Conservation (phyloP, 2,888 invertebrate genomes). For the Volucella inanis region DNA sequence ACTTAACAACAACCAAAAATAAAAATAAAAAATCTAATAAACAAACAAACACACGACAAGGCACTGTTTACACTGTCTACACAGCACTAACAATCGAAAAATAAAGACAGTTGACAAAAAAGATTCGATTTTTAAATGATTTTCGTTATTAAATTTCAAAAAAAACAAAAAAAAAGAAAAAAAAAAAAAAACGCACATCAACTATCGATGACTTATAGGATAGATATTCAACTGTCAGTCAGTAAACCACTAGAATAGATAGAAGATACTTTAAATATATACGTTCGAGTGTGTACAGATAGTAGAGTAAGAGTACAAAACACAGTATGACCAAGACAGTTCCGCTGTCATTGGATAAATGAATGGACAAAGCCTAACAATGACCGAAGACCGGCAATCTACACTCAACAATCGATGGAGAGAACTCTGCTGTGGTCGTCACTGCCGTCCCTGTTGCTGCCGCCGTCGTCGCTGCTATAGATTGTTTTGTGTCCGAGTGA, state of each 20-base stretch:
- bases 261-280: constrained; percentile 30
- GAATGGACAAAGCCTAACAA: constrained; percentile 65
- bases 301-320: constrained; percentile 20
- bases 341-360: constrained; percentile 68
- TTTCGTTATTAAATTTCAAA: constrained; percentile 36
- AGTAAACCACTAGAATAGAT: constrained; percentile 1
- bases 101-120: constrained; percentile 4
- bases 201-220: constrained; percentile 20
- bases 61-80: constrained; percentile 3
- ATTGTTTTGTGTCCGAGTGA: constrained; percentile 32
- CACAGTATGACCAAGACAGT: constrained; percentile 59
- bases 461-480: constrained; percentile 1
- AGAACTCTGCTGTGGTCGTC: constrained; percentile 2
- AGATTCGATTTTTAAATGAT: constrained; percentile 22
- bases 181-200: constrained; percentile 14
- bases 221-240: constrained; percentile 10
- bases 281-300: constrained; percentile 30
- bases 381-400: constrained; percentile 38
- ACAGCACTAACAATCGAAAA: neutral
- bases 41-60: constrained; percentile 5
- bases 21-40: constrained; percentile 10
- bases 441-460: neutral
- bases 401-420: constrained; percentile 33
- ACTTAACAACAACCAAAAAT: constrained; percentile 14
- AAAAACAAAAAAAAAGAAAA: neutral